Evolutionary conservation across 2,888 invertebrate genomes (phyloP).

Genomic region (Rotaria magnacalcarata): DNA sequence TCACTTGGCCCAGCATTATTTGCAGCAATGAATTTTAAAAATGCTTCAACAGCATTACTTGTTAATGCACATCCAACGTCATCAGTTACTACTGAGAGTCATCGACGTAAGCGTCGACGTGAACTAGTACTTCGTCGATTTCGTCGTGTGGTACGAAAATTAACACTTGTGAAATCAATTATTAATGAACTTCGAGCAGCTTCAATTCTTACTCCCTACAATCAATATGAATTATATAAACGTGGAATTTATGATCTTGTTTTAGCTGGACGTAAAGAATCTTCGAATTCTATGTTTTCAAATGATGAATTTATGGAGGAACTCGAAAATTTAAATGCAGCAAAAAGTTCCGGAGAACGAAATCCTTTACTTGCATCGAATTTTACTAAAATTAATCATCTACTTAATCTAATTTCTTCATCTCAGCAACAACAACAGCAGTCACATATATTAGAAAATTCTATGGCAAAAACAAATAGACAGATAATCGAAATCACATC

Average conservation of each 20-base stretch:
- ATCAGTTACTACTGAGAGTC: neutral
- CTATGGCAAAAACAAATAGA: neutral
- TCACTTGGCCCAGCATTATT: conserved; percentile 11
- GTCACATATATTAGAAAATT: neutral
- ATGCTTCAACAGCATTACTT: neutral
- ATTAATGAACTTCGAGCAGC: neutral
- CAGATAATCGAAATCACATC: neutral
- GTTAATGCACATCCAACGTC: neutral
- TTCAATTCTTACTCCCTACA: neutral
- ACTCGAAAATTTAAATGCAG: neutral
- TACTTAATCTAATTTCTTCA: neutral
- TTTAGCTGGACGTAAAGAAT: neutral
- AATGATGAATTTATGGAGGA: neutral
- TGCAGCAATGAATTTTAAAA: conserved; percentile 22
- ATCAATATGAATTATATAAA: conserved; percentile 10
- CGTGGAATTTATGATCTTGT: conserved; percentile 30
- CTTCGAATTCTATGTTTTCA: neutral
- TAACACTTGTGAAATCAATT: neutral
- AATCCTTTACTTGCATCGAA: conserved; percentile 9
- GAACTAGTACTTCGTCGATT: neutral
- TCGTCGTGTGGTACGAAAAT: conserved; percentile 24
- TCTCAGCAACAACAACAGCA: neutral
- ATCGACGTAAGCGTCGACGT: conserved; percentile 18
- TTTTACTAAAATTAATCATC: neutral
- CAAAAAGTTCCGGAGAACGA: neutral